Base-by-base conservation (phyloP, 2,888 invertebrate genomes). In the Calliphora vomitoria region DNA sequence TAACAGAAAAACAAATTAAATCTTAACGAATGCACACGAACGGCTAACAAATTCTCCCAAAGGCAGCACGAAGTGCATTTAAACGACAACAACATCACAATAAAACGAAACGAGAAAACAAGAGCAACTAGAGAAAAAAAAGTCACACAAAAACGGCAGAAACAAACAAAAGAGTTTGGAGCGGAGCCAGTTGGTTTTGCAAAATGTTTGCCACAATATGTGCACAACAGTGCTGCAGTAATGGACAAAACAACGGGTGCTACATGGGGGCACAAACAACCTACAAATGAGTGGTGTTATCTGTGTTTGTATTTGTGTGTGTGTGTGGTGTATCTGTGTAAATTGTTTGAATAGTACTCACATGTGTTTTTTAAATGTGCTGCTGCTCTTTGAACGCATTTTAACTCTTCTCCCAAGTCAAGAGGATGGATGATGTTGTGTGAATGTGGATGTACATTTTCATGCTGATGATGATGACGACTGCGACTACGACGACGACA, bases 331-430 rank as follows among this genome's bases (percentile, higher is more conserved):
- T 64, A 64, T 15, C 8, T 41, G 15, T 55, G 55, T 50, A 18
- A 5, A 50, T 13, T 62, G 69, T 72, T 72, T 55, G 55, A 44
- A 47, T 60, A n/a, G 8, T 38, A 50, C 62, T 82, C 78, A 82
- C 74, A 78, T 82, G 68, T 75, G 55, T 68, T 66, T 71, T 31
- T 71, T 41, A 3, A 13, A 55, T 80, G 50, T 35, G 55, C 47
- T n/a, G 72, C 50, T 87, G 87, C 87, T 87, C 87, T 87, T 87
- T 69, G 55, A 82, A 87, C 85, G 87, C 87, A 87, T 87, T 82
- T 85, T 53, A 87, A 87, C 87, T 87, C 85, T 82, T 85, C 85
- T 85, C 74, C 60, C 72, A 71, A 82, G 55, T 75, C 41, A 79
- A 41, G 69, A 87, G 64, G 75, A 82, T 82, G 64, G 75, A 82